Base-by-base conservation (phyloP, 2,888 invertebrate genomes). In the Frankliniella intonsa region DNA sequence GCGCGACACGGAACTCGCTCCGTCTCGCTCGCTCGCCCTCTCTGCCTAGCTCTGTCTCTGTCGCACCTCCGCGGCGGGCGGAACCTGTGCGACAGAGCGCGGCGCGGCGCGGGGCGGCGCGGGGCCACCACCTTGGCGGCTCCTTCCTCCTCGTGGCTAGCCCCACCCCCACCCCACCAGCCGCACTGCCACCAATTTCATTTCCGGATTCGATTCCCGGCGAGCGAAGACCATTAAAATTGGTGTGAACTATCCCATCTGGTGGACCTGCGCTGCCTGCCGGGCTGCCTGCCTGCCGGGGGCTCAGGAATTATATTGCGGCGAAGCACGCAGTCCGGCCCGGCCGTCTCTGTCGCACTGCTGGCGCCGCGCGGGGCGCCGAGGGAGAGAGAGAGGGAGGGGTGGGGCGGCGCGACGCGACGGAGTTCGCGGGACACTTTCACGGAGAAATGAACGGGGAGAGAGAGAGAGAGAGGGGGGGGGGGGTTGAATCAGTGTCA, bases 211-310 rank as follows among this genome's bases (percentile, higher is more conserved):
- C 69, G 69, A 76, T 76, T 76, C 22, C 69, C 69, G 69, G 55
- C 14, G 55, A 14, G 55, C 22, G 10, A 8, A 25, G 69, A 25
- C 69, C 69, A 76, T 76, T 76, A 76, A 76, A 76, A 76, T 76
- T 25, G 69, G 69, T 76, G 69, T 76, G 69, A 76, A 76, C 69
- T 76, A n/a, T 25, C 69, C 69, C 69, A 76, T 76, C 62, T 62
- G 62, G 69, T 22, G 55, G 55, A 55, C 62, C 62, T 38, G 38
- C 62, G 19, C 62, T n/a, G 14, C 14, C 62, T n/a, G 19, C 62
- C 62, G 62, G 17, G 62, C 62, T 62, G 62, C 62, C 62, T 38
- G 38, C 38, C 38, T 38, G 38, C 38, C 38, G 38, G 62, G 62
- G 17, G 62, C 62, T n/a, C 62, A 62, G n/a, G 62, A 62, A 62